Percentiles rank a stretch among this genome's conserved stretches.
These are phyloP conservation scores for Caradrina kadenii DNA, from an alignment of 2,888 invertebrate genomes.

Conservation along the genomic window DNA sequence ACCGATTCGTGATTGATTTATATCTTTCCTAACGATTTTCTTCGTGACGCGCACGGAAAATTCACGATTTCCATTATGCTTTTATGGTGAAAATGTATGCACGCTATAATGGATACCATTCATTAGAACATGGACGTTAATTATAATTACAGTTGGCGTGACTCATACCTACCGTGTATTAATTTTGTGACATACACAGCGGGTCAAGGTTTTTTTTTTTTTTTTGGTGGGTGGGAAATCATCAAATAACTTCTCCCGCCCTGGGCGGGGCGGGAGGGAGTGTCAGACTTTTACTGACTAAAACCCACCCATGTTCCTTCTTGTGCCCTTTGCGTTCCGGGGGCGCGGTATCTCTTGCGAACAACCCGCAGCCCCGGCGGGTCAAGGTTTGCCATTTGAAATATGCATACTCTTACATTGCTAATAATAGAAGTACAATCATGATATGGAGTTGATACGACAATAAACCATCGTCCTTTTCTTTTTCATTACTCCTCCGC, in stretches of 20 bases:
- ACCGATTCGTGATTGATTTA: slow-evolving; percentile 1
- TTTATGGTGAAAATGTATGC: slow-evolving; percentile 47
- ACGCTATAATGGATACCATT: slow-evolving; percentile 57
- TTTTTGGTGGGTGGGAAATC: too few species aligned
- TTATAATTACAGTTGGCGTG: slow-evolving; percentile 71
- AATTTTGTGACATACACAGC: slow-evolving; percentile 63
- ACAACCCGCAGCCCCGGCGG: too few species aligned
- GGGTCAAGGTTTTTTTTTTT: slow-evolving; percentile 68
- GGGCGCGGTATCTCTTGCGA: too few species aligned
- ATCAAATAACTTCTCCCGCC: too few species aligned
- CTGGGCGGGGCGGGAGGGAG: too few species aligned
- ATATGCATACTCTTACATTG: slow-evolving; percentile 34
- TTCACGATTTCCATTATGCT: slow-evolving; percentile 35
- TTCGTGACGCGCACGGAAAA: slow-evolving; percentile 4
- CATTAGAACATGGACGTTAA: slow-evolving; percentile 63
- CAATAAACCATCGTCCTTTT: not conserved
- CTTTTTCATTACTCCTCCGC: too few species aligned
- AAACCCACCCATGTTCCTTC: too few species aligned
- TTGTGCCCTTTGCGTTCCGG: too few species aligned
- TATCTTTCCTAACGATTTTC: slow-evolving; percentile 7
- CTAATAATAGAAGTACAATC: slow-evolving; percentile 17
- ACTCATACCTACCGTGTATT: slow-evolving; percentile 54
- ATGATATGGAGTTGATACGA: too few species aligned
- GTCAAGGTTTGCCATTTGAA: slow-evolving; percentile 61
- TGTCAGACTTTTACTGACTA: too few species aligned